Evolutionary conservation across 2,113 vertebrate species (phyloP).

Genomic region (Paedocypris sp.): DNA sequence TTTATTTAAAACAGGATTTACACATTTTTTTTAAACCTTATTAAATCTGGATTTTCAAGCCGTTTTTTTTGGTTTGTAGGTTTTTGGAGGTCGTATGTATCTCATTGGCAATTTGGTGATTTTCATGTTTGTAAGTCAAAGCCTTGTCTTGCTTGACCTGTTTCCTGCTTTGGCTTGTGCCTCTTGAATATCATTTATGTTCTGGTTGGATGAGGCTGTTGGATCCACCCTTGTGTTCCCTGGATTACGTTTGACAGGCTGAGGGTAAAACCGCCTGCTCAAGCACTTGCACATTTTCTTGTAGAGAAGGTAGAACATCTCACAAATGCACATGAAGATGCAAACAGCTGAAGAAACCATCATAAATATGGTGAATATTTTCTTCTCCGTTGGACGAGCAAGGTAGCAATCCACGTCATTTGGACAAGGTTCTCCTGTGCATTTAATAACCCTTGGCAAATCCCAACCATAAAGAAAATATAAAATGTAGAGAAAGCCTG

Average conservation of each 20-base stretch:
- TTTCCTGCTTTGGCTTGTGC: constrained; percentile 9
- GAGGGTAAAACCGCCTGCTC: constrained; percentile 5
- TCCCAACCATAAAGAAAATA: constrained; percentile 67
- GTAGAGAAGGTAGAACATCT: constrained; percentile 74
- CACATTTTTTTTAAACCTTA: no score
- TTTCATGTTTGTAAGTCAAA: background rate
- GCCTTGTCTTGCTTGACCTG: background rate
- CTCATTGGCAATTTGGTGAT: no score
- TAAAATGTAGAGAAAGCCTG: constrained; percentile 75
- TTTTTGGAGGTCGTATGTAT: no score
- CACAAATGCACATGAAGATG: constrained; percentile 72
- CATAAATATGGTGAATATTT: constrained; percentile 90
- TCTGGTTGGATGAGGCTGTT: constrained; percentile 39
- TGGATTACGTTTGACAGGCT: background rate
- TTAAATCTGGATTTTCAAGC: no score
- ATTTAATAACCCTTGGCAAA: constrained; percentile 73
- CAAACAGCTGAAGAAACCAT: constrained; percentile 67
- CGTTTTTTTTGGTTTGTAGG: no score
- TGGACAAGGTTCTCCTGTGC: constrained; percentile 69
- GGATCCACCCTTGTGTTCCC: constrained; percentile 38
- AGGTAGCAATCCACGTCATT: constrained; percentile 84
- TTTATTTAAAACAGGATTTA: no score
- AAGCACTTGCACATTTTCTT: constrained; percentile 58
- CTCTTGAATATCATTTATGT: constrained; percentile 32
- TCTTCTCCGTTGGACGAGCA: constrained; percentile 83